A percentile compares a stretch with the other conserved stretches of the same genome.
These are phyloP conservation scores for Arrhopalites spinosus DNA, from an alignment of 2,888 invertebrate species.

Conservation along the genomic window DNA sequence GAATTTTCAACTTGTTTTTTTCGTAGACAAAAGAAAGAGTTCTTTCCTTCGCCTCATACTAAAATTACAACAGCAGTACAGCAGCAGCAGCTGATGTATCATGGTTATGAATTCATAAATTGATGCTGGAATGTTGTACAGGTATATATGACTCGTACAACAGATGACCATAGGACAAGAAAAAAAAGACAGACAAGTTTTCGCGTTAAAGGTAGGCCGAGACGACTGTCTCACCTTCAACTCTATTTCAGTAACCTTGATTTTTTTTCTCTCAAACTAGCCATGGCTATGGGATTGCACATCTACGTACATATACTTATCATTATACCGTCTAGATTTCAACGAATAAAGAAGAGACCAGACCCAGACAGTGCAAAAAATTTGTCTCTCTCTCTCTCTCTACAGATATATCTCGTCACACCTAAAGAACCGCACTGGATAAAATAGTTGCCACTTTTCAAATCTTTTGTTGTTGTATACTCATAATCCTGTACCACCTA, in stretches of 20 bases:
- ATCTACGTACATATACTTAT: not conserved
- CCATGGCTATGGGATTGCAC: not conserved
- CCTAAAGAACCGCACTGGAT: not conserved
- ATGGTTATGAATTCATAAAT: not conserved
- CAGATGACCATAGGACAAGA: slow-evolving; percentile 4
- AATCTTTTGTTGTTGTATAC: too few species aligned
- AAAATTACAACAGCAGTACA: not conserved
- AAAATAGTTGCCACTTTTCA: too few species aligned
- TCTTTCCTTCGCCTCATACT: too few species aligned
- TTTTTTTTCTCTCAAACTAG: slow-evolving; percentile 8
- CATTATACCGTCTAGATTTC: too few species aligned
- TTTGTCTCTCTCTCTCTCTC: too few species aligned
- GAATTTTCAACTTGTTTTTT: too few species aligned
- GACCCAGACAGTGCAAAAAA: too few species aligned
- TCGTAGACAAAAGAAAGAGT: too few species aligned
- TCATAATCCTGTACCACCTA: not conserved
- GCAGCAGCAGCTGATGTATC: not conserved
- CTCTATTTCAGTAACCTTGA: slow-evolving; percentile 22
- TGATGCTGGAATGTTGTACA: not conserved
- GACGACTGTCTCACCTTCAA: slow-evolving; percentile 14
- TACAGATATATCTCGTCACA: too few species aligned
- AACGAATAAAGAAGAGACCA: too few species aligned
- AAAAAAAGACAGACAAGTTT: not conserved
- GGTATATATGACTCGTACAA: not conserved
- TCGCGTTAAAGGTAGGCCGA: slow-evolving; percentile 11